Evolutionary conservation across 2,797 vertebrate genomes (phyloP).

Genomic region (Melopsittacus undulatus): DNA sequence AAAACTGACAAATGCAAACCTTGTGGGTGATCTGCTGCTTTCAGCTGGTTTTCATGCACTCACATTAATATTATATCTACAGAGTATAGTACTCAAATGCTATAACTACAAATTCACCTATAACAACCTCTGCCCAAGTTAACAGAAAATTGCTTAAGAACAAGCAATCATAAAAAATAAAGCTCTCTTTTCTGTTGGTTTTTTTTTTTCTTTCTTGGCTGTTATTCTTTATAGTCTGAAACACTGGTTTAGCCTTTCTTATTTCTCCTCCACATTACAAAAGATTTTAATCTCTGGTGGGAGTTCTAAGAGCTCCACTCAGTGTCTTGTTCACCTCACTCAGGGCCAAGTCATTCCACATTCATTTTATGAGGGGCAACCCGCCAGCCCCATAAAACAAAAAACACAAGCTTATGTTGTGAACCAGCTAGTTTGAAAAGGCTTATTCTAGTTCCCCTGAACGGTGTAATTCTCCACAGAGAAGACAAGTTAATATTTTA

Average conservation of each 20-base stretch:
- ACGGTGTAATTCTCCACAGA: neutral
- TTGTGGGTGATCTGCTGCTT: neutral
- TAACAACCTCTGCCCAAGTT: neutral
- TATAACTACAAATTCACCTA: neutral
- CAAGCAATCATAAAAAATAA: neutral
- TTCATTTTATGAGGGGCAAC: neutral
- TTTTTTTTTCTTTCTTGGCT: neutral
- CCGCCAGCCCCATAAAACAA: neutral
- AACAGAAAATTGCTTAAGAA: neutral
- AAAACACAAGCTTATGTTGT: neutral
- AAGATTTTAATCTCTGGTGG: neutral
- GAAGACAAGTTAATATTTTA: neutral
- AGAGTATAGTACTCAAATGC: neutral
- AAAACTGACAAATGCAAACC: neutral
- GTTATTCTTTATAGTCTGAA: neutral
- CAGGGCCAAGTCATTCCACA: neutral
- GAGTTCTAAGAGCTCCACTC: neutral
- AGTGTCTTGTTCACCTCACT: neutral
- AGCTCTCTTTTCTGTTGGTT: neutral
- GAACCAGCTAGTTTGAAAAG: neutral
- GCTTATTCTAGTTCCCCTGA: accelerated
- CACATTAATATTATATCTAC: neutral
- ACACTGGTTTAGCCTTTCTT: neutral
- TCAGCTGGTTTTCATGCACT: neutral
- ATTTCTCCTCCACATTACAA: neutral